Percentiles rank a stretch among this genome's conserved stretches.
Conservation (phyloP, 2,888 invertebrate species). For the Sepiola atlantica region DNA sequence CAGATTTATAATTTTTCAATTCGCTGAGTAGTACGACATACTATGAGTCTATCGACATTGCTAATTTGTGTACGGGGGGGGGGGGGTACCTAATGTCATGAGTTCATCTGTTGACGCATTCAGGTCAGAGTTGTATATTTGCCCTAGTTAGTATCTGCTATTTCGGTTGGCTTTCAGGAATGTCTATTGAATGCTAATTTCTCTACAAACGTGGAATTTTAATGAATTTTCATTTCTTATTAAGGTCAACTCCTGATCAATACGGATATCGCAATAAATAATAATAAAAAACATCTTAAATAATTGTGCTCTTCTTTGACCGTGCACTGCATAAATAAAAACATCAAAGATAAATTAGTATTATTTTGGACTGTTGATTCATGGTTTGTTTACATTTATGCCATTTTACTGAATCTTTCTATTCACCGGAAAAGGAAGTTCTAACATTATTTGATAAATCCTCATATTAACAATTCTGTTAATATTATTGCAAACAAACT, state of each 20-base stretch:
- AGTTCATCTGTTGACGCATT: not conserved
- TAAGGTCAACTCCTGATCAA: not conserved
- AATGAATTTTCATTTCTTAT: not conserved
- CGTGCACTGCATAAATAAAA: not conserved
- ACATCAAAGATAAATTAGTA: no score
- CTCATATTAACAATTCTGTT: no score
- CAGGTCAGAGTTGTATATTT: constrained; percentile 8
- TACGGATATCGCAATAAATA: not conserved
- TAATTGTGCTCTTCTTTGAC: not conserved
- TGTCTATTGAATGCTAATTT: not conserved
- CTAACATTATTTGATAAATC: not conserved
- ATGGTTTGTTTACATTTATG: not conserved
- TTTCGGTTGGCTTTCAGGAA: not conserved
- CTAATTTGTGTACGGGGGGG: not conserved
- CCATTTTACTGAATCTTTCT: not conserved
- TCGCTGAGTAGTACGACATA: no score
- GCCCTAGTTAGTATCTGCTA: not conserved
- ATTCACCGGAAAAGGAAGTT: not conserved
- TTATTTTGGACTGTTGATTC: no score
- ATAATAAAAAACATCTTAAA: not conserved
- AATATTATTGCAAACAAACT: not conserved
- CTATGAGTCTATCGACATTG: no score
- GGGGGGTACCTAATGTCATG: not conserved
- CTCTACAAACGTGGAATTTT: not conserved
- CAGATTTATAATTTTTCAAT: no score